phyloP scores from a whole-genome alignment of 2,888 invertebrate genomes.

The Ametastegia equiseti region DNA sequence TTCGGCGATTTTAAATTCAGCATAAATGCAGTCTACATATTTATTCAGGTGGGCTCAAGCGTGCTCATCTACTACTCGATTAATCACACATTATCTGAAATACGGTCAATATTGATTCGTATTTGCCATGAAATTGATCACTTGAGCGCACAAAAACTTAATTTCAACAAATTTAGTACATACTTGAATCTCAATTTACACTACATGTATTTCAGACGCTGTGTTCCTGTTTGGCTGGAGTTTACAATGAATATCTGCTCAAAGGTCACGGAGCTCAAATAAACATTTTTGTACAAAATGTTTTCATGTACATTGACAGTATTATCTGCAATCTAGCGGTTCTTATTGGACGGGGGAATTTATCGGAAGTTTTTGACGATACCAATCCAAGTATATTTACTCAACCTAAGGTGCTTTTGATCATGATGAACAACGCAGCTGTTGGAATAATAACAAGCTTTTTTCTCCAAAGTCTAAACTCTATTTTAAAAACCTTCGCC shows the following conservation, averaged over 20 bases:
- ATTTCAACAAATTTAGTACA: neutral
- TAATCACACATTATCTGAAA: no score
- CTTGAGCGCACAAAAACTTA: neutral
- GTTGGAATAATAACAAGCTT: conserved; percentile 96
- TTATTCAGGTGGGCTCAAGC: conserved; percentile 74
- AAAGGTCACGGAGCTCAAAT: conserved; percentile 91
- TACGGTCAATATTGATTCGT: neutral
- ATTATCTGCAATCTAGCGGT: conserved; percentile 92
- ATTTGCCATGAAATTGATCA: neutral
- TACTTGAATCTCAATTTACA: neutral
- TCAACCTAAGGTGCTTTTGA: conserved; percentile 85
- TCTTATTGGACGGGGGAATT: conserved; percentile 83
- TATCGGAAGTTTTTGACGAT: conserved; percentile 80
- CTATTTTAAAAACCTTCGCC: conserved; percentile 96
- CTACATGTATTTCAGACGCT: conserved; percentile 84
- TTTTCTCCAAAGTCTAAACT: conserved; percentile 94
- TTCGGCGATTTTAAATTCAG: conserved; percentile 65
- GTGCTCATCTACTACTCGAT: no score
- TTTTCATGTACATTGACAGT: conserved; percentile 97
- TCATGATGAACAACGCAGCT: conserved; percentile 92
- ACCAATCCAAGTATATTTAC: conserved; percentile 78
- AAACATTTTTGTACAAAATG: conserved; percentile 94
- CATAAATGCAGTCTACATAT: conserved; percentile 73
- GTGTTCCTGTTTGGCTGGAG: conserved; percentile 96
- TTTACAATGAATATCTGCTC: conserved; percentile 95